Evolutionary conservation across 2,797 vertebrate species (phyloP).

Genomic region (Ctenopoma kingsleyae): DNA sequence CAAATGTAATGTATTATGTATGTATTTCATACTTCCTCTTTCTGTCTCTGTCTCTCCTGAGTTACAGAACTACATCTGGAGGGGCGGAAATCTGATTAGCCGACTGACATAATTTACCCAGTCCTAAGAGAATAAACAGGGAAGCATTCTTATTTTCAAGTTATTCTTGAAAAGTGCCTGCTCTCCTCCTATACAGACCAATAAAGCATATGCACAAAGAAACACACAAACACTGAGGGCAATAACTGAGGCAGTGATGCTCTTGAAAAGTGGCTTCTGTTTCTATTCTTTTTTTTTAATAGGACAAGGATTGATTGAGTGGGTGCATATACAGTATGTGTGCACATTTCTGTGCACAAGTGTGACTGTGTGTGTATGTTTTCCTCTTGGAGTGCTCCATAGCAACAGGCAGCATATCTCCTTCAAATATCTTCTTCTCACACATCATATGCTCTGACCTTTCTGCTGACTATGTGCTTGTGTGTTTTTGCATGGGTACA

Average conservation of each 20-base stretch:
- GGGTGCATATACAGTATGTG: neutral
- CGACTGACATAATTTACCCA: conserved; percentile 62
- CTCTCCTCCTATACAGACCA: conserved; percentile 42
- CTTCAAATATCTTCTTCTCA: conserved; percentile 68
- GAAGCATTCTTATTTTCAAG: conserved; percentile 7
- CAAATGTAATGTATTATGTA: conserved; percentile 5
- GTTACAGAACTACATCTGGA: conserved; percentile 49
- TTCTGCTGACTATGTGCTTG: conserved; percentile 60
- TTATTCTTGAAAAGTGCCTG: conserved; percentile 56
- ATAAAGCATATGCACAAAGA: conserved; percentile 12
- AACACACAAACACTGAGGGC: conserved; percentile 12
- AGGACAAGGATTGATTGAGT: conserved; percentile 44
- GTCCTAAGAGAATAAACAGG: conserved; percentile 55
- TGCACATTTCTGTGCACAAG: conserved; percentile 18
- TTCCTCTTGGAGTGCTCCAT: conserved; percentile 60
- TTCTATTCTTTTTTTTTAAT: conserved; percentile 23
- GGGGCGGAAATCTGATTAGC: conserved; percentile 69
- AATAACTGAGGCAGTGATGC: conserved; percentile 29
- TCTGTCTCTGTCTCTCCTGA: conserved; percentile 36
- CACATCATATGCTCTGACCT: conserved; percentile 65
- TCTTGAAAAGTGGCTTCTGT: conserved; percentile 40
- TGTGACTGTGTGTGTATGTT: conserved; percentile 32
- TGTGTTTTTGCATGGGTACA: conserved; percentile 44
- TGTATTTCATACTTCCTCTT: conserved; percentile 23
- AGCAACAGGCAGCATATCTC: conserved; percentile 78